These are phyloP conservation scores for Mungos mungo DNA, from an alignment of 2,113 vertebrate species.

Conservation along the genomic window DNA sequence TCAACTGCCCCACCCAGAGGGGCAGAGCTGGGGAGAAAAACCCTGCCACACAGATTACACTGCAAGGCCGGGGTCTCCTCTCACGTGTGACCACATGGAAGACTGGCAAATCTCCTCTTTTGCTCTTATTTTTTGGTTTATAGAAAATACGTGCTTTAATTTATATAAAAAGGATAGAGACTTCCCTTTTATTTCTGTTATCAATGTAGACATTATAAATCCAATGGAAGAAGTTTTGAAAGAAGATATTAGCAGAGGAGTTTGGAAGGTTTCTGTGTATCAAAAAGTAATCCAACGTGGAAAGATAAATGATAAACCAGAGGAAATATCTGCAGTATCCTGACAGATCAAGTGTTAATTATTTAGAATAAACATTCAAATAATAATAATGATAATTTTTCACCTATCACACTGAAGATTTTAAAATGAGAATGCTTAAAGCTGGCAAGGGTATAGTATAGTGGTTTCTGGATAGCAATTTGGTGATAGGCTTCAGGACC, in stretches of 20 bases:
- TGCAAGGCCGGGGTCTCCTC: background rate
- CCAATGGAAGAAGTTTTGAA: background rate
- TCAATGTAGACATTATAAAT: background rate
- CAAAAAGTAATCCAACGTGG: conserved; percentile 22
- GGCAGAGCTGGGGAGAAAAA: background rate
- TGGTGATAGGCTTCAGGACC: background rate
- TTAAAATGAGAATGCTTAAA: conserved; percentile 3
- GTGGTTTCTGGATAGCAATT: background rate
- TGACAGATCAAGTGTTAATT: conserved; percentile 2
- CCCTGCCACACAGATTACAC: background rate
- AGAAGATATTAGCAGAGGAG: background rate
- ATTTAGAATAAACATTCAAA: conserved; percentile 39
- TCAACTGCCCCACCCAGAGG: background rate
- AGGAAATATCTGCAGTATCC: background rate
- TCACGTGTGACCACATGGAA: background rate
- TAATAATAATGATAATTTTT: conserved; percentile 26
- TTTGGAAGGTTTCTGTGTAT: background rate
- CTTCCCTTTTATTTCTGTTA: background rate
- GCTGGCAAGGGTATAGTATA: background rate
- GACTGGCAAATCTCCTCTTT: background rate
- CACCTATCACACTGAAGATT: background rate
- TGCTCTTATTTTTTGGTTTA: background rate
- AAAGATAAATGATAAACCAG: conserved; percentile 35
- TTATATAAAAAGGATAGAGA: background rate
- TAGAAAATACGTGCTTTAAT: background rate